Base-by-base conservation (phyloP, 2,113 vertebrate species). In the Solenodon paradoxus region DNA sequence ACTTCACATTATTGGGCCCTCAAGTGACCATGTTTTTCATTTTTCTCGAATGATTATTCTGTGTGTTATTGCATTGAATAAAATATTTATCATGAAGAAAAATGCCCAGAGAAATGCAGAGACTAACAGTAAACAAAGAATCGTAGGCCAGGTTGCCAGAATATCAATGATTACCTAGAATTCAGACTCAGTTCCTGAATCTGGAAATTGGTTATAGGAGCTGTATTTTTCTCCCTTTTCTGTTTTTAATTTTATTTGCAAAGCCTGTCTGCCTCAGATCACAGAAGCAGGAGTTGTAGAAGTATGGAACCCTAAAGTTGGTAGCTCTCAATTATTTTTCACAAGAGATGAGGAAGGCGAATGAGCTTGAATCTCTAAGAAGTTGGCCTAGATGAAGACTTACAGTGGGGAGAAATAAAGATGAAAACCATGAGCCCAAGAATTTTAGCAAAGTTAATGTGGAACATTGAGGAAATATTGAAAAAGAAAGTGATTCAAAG, bases 11-110 rank as follows among this genome's bases (percentile, higher is more conserved):
- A 40, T 40, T 85, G 68, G 24, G 17, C 47, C 20, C 30, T 63
- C n/a, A 79, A 61, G 71, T 47, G 57, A n/a, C 57, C 26, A 35
- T 42, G 89, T 57, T 45, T 64, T 90, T 75, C 7, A 5, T 84
- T 79, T 91, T 30, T 81, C 63, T 92, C 19, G 57, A 79, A 68
- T 49, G 95, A 95, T 55, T 63, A 5, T 88, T 92, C 66, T 3
- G 7, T 38, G 22, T 49, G 38, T n/a, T 49, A 59, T 84, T 59
- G 45, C 32, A 82, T 22, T 45, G 45, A 81, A 66, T 86, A 88
- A 85, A 86, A 68, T 88, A 91, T 74, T 90, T 93, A 80, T 93
- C 57, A 16, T 24, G 47, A 40, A 84, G n/a, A 57, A 94, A 69
- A 53, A 47, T 61, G n/a, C 12, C 71, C 51, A 75, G 69, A 63